Evolutionary conservation across 2,797 vertebrate species (phyloP), one percentile per base, ranked within the genome.

Genomic region (Micrastur ruficollis): DNA sequence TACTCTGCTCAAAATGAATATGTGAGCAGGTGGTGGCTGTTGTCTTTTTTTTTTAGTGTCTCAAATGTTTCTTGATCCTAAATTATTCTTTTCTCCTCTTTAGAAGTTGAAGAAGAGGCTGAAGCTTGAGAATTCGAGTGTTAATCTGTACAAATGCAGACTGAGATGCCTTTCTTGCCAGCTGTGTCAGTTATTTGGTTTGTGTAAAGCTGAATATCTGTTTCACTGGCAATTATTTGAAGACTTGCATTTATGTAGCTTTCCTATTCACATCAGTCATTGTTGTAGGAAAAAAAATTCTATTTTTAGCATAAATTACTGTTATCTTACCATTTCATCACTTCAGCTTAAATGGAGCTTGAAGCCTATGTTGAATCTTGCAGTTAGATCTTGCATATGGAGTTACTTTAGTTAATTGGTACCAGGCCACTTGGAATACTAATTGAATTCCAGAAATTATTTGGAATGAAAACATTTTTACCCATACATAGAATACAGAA

Each of bases 211-310:
- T 47, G 50, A 79, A 25, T 81, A 49, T 89, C 13, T 90, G 4
- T 94, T 94, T 95, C 1, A 1, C 20, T 80, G 61, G 59, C 34
- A 90, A n/a, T 90, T 90, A 80, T 36, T 95, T 49, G 40, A 59
- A 74, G n/a, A 53, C 53, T 89, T 85, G 66, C 40, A 61, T 96
- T 63, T 82, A 13, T 67, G 31, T 91, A 86, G 59, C 44, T 90
- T 95, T 93, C 32, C 44, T 95, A 53, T 92, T 95, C 32, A 66
- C n/a, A 75, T 75, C 63, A 80, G 26, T 89, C 89, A 84, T 80
- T 86, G 44, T 58, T 86, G 36, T 19, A 81, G 32, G 22, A 32
- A 82, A 76, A 86, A 88, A 59, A 80, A 27, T 20, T 63, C 21
- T 71, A 25, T 21, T 65, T 89, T 91, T 84, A 56, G 32, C 13